phyloP scores from a whole-genome alignment of 2,113 vertebrate genomes.

The Ceyx cyanopectus region DNA sequence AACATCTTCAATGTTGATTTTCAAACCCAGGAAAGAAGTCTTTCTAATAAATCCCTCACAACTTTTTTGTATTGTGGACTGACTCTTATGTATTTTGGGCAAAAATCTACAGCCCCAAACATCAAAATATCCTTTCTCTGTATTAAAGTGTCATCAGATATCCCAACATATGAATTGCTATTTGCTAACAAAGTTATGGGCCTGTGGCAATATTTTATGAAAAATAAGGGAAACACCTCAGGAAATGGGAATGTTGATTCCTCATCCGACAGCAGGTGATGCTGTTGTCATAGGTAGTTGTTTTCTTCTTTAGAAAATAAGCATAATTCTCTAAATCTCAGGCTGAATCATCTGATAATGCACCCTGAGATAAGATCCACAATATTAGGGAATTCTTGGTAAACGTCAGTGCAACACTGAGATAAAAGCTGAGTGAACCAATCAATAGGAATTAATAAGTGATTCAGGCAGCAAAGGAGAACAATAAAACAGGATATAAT shows the following conservation, averaged over 20 bases:
- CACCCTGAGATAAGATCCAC: background rate
- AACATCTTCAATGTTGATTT: background rate
- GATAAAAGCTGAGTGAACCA: background rate
- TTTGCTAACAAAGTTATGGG: background rate
- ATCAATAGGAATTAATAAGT: background rate
- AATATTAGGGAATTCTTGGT: fast-evolving
- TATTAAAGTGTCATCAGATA: background rate
- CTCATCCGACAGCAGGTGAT: constrained; percentile 38
- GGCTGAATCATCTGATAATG: background rate
- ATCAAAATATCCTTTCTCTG: background rate
- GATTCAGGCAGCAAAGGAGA: background rate
- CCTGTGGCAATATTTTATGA: background rate
- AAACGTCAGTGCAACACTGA: background rate
- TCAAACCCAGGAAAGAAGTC: background rate
- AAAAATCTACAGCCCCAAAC: background rate
- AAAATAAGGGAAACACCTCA: background rate
- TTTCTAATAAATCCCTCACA: background rate
- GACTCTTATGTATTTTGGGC: background rate
- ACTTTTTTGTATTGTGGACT: background rate
- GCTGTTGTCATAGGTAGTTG: background rate
- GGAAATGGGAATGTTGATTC: background rate
- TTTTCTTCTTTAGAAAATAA: background rate
- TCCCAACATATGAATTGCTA: background rate
- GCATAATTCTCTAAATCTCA: no score
- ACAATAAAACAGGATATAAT: background rate